Conservation (phyloP, 2,113 vertebrate species). For the Poeciliopsis occidentalis region DNA sequence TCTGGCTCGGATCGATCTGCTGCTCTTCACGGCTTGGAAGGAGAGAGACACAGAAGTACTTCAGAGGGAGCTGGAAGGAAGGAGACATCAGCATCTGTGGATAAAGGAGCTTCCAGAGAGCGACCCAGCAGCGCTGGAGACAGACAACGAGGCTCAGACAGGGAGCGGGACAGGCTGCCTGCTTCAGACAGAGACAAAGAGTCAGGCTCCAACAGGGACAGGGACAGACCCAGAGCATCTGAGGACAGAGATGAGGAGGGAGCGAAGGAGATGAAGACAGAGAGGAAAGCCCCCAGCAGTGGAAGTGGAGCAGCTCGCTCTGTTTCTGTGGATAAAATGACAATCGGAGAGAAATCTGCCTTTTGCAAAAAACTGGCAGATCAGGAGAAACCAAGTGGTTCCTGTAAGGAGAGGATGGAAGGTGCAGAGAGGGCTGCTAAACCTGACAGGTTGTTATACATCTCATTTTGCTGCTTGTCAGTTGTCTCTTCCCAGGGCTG, state of each 20-base stretch:
- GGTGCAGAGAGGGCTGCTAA: constrained; percentile 45
- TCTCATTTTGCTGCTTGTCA: constrained; percentile 5
- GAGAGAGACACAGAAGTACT: constrained; percentile 38
- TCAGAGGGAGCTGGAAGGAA: constrained; percentile 44
- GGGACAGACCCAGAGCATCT: constrained; percentile 41
- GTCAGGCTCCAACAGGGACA: constrained; percentile 27
- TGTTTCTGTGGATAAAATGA: constrained; percentile 73
- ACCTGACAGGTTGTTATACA: constrained; percentile 58
- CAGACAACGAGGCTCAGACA: constrained; percentile 36
- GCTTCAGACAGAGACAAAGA: constrained; percentile 38
- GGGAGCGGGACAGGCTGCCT: constrained; percentile 54
- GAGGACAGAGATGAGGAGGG: constrained; percentile 40
- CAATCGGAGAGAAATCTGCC: constrained; percentile 66
- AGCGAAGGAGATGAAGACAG: constrained; percentile 32
- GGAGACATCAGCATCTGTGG: constrained; percentile 42
- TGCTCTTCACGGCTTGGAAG: constrained; percentile 21
- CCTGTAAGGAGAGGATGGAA: constrained; percentile 55
- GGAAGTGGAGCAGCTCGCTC: constrained; percentile 51
- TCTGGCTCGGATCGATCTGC: constrained; percentile 53
- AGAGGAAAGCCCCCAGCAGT: constrained; percentile 43
- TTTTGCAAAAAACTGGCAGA: constrained; percentile 36
- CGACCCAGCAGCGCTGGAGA: constrained; percentile 54
- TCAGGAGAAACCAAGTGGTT: constrained; percentile 51
- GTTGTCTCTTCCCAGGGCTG: background rate
- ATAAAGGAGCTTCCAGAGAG: constrained; percentile 57